These are phyloP conservation scores for Drosophila borealis DNA, from an alignment of 2,888 invertebrate genomes.

Conservation along the genomic window DNA sequence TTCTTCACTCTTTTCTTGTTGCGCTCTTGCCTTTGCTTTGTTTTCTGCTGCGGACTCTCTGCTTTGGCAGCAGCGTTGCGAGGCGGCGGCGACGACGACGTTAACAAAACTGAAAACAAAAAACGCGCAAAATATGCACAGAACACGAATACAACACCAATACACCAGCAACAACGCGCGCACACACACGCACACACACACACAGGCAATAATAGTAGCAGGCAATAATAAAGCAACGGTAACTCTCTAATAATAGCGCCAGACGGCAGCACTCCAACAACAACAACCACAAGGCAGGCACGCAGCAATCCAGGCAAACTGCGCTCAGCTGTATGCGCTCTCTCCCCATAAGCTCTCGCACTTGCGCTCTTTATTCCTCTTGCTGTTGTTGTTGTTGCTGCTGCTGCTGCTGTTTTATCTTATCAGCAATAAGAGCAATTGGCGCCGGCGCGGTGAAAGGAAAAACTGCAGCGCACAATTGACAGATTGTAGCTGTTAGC, in stretches of 20 bases:
- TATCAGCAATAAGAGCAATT: constrained; percentile 50
- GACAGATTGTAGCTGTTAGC: constrained; percentile 15
- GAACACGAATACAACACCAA: constrained; percentile 53
- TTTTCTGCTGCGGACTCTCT: constrained; percentile 36
- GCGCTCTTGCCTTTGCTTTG: constrained; percentile 38
- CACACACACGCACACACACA: constrained; percentile 21
- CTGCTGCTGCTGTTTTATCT: constrained; percentile 51
- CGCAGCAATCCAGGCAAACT: constrained; percentile 33
- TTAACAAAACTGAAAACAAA: constrained; percentile 77
- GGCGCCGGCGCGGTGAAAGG: constrained; percentile 50
- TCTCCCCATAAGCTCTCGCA: constrained; percentile 27
- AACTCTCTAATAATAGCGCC: constrained; percentile 76
- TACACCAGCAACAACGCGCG: constrained; percentile 30
- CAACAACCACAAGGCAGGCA: constrained; percentile 23
- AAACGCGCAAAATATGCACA: constrained; percentile 77
- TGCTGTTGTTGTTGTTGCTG: constrained; percentile 13
- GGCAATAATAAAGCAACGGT: constrained; percentile 74
- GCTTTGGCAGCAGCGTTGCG: constrained; percentile 56
- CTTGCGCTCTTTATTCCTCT: constrained; percentile 33
- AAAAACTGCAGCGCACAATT: constrained; percentile 39
- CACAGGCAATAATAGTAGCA: constrained; percentile 58
- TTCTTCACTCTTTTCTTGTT: constrained; percentile 34
- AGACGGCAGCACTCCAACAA: constrained; percentile 39
- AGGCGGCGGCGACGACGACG: constrained; percentile 71
- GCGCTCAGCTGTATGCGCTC: constrained; percentile 44